Percentiles rank a stretch among this genome's conserved stretches.
Evolutionary conservation across 2,113 vertebrate species (phyloP).

Genomic region (Rhynchomys soricoides): DNA sequence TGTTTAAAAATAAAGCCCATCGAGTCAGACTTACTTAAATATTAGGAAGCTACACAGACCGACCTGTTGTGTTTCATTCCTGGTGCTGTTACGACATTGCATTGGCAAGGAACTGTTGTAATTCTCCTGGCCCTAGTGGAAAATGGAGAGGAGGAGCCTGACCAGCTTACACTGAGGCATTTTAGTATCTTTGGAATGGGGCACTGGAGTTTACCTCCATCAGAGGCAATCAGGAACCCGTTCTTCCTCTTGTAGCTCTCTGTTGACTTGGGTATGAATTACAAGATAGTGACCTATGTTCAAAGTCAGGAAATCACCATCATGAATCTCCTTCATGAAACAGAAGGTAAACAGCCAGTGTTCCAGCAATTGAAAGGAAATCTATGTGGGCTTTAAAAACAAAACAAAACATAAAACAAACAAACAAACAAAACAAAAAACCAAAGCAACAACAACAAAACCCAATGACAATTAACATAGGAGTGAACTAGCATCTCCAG

Average conservation of each 20-base stretch:
- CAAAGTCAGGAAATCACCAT: constrained; percentile 48
- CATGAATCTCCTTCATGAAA: too few relatives aligned
- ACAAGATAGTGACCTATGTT: constrained; percentile 53
- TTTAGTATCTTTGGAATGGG: constrained; percentile 34
- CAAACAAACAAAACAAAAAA: not conserved
- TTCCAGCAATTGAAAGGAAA: constrained; percentile 63
- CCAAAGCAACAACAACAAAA: not conserved
- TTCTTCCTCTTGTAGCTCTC: constrained; percentile 35
- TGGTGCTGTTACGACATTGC: not conserved
- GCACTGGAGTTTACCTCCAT: not conserved
- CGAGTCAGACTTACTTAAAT: not conserved
- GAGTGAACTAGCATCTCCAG: not conserved
- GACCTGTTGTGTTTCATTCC: not conserved
- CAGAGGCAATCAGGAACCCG: not conserved
- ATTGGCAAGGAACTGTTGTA: not conserved
- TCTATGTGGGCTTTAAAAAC: constrained; percentile 9
- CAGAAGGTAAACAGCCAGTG: constrained; percentile 43
- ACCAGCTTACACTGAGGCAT: not conserved
- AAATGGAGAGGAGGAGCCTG: not conserved
- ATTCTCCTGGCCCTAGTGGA: constrained; percentile 26
- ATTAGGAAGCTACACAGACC: not conserved
- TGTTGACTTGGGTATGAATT: constrained; percentile 55
- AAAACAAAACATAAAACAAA: too few relatives aligned
- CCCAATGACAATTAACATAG: not conserved
- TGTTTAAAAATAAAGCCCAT: constrained; percentile 28